Base-by-base conservation (phyloP, 2,113 vertebrate species). In the Nothobranchius furzeri region DNA sequence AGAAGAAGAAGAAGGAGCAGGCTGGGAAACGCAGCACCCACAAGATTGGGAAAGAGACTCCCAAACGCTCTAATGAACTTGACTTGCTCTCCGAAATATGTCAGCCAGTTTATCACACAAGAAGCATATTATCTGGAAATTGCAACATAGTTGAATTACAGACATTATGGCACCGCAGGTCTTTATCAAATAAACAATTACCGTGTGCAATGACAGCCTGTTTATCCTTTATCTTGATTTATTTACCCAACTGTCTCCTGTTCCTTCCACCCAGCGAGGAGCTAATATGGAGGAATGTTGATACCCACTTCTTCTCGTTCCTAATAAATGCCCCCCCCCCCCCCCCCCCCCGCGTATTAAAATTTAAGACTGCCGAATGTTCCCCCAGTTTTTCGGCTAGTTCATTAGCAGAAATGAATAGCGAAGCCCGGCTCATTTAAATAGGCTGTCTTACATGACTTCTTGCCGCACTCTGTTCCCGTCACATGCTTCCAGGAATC, bases 371-470 rank as follows among this genome's bases (percentile, higher is more conserved):
- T 76, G 81, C 82, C 69, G 88, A 90, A 91, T 64, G 84, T 79
- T 84, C 82, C 85, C 65, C 81, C 37, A 8, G 37, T 40, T 40
- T 40, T 40, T 40, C 95, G 95, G 96, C 96, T 95, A 96, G 96
- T 98, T 99, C 97, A 99, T 99, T 98, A 98, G 96, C 95, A 96
- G 94, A 95, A 97, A 98, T 98, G 96, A 97, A 98, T 98, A 95
- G 96, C 94, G 92, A 91, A 94, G 93, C 94, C 93, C 90, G 89
- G 94, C 96, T 98, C 96, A 96, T 98, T 96, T 98, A 98, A 96
- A 99, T 95, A 93, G 95, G 94, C 95, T 97, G 97, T 98, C 96
- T 96, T 97, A 96, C 96, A 97, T 95, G 95, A 95, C 94, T 96
- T 96, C 96, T 96, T 95, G 93, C 95, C 93, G 89, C 94, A 96